Conservation (phyloP, 2,113 vertebrate genomes). For the Tachysurus fulvidraco region DNA sequence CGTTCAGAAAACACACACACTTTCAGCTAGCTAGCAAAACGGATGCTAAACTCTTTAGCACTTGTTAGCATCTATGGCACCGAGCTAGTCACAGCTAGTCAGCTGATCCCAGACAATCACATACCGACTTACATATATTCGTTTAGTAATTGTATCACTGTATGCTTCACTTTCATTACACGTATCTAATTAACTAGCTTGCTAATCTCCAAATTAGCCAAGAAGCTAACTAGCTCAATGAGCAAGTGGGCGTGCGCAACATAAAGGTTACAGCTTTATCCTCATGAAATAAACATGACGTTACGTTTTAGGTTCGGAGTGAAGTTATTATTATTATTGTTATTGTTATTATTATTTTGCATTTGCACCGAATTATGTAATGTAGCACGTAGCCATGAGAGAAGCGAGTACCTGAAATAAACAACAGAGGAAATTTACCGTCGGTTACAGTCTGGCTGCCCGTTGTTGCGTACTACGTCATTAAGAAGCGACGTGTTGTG, state of each 20-base stretch:
- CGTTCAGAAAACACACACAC: neutral
- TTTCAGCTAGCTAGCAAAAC: neutral
- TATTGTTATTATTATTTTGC: too few relatives aligned
- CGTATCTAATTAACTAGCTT: neutral
- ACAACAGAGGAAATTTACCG: neutral
- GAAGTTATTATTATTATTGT: too few relatives aligned
- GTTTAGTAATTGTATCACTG: neutral
- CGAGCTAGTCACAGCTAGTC: neutral
- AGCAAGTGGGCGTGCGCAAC: neutral
- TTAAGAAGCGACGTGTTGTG: neutral
- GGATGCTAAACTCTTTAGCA: neutral
- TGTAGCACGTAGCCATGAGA: neutral
- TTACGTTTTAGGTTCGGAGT: too few relatives aligned
- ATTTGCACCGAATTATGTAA: neutral
- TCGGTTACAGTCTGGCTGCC: neutral
- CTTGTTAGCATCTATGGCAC: neutral
- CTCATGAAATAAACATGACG: neutral
- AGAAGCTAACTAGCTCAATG: neutral
- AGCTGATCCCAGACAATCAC: too few relatives aligned
- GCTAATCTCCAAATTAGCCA: neutral
- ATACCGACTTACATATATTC: neutral
- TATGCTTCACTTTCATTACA: neutral
- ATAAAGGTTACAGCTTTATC: neutral
- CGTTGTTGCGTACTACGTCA: slow-evolving; percentile 4
- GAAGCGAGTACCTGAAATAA: neutral